Conservation (phyloP, 2,797 vertebrate genomes). For the Coluber constrictor region DNA sequence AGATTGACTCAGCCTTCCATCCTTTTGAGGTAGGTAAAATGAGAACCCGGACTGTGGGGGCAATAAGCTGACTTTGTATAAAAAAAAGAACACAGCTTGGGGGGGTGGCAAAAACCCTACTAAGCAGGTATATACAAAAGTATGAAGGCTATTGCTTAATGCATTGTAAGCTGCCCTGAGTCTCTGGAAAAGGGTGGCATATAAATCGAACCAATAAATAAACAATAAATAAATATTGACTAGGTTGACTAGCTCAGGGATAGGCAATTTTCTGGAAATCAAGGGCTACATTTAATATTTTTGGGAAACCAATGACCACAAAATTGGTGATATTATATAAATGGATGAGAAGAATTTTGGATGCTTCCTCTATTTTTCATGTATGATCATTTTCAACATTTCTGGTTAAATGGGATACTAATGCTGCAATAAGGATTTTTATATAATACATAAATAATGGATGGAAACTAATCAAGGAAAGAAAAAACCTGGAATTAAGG, state of each 20-base stretch:
- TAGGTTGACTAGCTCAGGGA: not conserved
- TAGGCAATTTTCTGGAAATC: not conserved
- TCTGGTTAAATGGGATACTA: not conserved
- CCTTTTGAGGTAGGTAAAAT: too few relatives aligned
- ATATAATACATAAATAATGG: not conserved
- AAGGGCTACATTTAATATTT: not conserved
- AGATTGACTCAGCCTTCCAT: too few relatives aligned
- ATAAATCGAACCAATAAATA: too few relatives aligned
- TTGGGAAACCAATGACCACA: not conserved
- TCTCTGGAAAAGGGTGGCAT: too few relatives aligned
- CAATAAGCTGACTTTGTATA: too few relatives aligned
- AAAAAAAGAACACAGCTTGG: too few relatives aligned
- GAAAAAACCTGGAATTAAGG: not conserved
- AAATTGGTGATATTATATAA: not conserved
- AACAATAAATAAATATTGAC: not conserved
- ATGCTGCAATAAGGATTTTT: not conserved
- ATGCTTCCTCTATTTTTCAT: not conserved
- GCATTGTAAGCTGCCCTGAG: too few relatives aligned
- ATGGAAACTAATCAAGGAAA: not conserved
- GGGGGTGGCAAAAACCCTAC: too few relatives aligned
- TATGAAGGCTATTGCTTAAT: too few relatives aligned
- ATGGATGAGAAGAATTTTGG: not conserved
- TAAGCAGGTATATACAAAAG: too few relatives aligned
- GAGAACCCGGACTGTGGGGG: too few relatives aligned
- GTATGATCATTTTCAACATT: not conserved